Evolutionary conservation across 2,113 vertebrate species (phyloP), one percentile per base, ranked within the genome.

Genomic region (Mesocricetus auratus): DNA sequence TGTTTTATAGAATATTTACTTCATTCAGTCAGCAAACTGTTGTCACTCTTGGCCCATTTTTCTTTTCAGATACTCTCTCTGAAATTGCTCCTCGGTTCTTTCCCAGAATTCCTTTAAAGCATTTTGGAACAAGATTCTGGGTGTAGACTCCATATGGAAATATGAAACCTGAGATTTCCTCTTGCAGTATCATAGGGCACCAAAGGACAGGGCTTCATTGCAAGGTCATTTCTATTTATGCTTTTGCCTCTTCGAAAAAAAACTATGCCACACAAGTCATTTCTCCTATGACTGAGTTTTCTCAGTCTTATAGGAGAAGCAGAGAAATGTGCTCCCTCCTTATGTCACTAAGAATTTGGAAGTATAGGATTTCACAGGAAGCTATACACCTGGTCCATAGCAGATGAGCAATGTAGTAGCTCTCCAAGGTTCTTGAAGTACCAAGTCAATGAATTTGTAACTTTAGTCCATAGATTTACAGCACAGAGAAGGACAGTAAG

Each of bases 271-370:
- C 26, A 45, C 29, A 85, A 68, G 36, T 62, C 53, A 71, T 9
- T 78, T 92, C 75, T 29, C n/a, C 31, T 64, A 12, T 9, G 15
- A 62, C 17, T 62, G 50, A 0, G 0, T 33, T 60, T 92, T 42
- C 78, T 36, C 66, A 96, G 58, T 78, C 75, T 22, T 53, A 86
- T 69, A 94, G 53, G 19, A 87, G 2, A 12, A 89, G 82, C 50
- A 29, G 4, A 68, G 66, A 62, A 78, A 0, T 87, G 19, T 33
- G 53, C 45, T 5, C 13, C 19, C 58, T 60, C 13, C 7, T 66
- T 33, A 22, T 7, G 66, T 9, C 4, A 8, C 7, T 45, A 1
- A 3, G 21, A 60, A 10, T 79, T 78, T 86, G 68, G 74, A 75
- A 92, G 36, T 69, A 19, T 60, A 7, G 39, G 86, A 81, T 22